These are phyloP conservation scores for Drosophila tsacasi DNA, from an alignment of 1,140 invertebrate species.

Conservation along the genomic window DNA sequence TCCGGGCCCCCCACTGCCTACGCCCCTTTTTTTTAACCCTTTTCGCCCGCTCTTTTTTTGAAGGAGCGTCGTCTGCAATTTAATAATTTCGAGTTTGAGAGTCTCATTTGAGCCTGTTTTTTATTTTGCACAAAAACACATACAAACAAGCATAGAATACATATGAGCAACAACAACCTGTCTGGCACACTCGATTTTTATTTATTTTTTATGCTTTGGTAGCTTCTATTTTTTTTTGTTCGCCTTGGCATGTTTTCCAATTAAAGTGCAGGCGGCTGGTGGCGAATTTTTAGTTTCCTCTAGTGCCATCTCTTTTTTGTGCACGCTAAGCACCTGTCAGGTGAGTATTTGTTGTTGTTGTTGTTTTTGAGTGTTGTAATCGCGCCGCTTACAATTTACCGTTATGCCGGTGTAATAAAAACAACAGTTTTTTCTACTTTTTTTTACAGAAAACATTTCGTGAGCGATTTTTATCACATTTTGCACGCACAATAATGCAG, in stretches of 20 bases:
- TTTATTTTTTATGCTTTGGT: conserved; percentile 44
- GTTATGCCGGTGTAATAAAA: conserved; percentile 66
- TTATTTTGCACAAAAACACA: conserved; percentile 18
- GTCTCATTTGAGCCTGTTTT: conserved; percentile 33
- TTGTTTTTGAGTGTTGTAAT: conserved; percentile 58
- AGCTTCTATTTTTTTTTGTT: conserved; percentile 36
- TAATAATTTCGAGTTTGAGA: conserved; percentile 69
- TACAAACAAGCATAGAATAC: conserved; percentile 4
- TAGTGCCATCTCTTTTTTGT: conserved; percentile 35
- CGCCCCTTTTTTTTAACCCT: conserved; percentile 13
- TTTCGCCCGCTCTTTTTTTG: conserved; percentile 2
- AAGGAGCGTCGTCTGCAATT: conserved; percentile 64
- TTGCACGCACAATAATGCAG: conserved; percentile 42
- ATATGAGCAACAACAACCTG: conserved; percentile 40
- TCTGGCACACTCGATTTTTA: conserved; percentile 47
- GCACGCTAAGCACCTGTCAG: conserved; percentile 18
- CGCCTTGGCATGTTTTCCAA: conserved; percentile 55
- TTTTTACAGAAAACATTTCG: conserved; percentile 26
- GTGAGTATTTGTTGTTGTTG: not conserved
- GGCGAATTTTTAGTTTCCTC: conserved; percentile 64
- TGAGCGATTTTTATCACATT: conserved; percentile 52
- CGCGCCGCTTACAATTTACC: conserved; percentile 65
- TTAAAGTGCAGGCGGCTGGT: conserved; percentile 60
- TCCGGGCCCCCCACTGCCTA: conserved; percentile 5
- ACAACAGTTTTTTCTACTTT: conserved; percentile 25